These are phyloP conservation scores for Cheirogaleus medius DNA, from an alignment of 2,113 vertebrate genomes.

Conservation along the genomic window DNA sequence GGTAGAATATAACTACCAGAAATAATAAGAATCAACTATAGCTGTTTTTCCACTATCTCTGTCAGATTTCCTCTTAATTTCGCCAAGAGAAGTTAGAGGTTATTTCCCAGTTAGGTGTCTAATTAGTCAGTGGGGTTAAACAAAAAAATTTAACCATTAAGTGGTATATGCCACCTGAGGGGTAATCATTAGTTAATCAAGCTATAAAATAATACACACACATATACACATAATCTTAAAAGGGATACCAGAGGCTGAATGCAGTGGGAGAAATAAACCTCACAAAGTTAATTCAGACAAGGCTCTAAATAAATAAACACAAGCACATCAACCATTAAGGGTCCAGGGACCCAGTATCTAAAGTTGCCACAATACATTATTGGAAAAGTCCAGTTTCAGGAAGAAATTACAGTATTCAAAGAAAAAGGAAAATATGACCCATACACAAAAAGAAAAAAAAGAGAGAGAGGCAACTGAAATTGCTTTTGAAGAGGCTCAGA, in stretches of 20 bases:
- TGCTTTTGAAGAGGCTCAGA: neutral
- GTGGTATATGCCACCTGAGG: neutral
- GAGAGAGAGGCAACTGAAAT: neutral
- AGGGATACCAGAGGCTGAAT: neutral
- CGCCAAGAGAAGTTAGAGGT: neutral
- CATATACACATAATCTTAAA: neutral
- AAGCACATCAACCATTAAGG: neutral
- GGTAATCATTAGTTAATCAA: neutral
- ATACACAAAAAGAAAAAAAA: neutral
- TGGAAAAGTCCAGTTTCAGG: neutral
- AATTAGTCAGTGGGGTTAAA: neutral
- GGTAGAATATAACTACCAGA: neutral
- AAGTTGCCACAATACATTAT: neutral
- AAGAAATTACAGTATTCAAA: neutral
- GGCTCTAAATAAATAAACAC: neutral
- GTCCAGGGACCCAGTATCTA: neutral
- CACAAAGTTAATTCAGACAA: neutral
- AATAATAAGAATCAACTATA: neutral
- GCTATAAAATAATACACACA: neutral
- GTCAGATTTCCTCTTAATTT: neutral
- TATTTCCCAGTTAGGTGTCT: neutral
- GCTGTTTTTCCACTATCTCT: neutral
- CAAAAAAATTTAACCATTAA: neutral
- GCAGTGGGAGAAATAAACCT: neutral
- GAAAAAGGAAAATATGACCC: neutral